Percentiles rank a stretch among this genome's conserved stretches.
These are phyloP conservation scores for Sabatieria punctata DNA, from an alignment of 2,888 invertebrate species.

Conservation along the genomic window DNA sequence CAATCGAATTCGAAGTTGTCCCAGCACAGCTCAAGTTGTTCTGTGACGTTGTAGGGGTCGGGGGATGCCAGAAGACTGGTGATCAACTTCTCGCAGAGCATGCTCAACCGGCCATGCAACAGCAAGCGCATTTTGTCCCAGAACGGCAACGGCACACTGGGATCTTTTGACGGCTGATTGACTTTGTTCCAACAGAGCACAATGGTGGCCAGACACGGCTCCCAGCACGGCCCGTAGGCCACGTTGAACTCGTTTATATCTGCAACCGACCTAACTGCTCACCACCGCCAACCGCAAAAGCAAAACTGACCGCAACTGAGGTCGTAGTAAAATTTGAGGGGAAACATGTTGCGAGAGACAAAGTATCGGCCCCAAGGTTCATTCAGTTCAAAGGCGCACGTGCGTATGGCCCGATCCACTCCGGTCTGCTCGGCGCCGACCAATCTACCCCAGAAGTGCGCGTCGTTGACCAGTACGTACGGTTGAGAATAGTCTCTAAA, in stretches of 20 bases:
- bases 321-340: conserved; percentile 93
- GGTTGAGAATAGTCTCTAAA: conserved; percentile 89
- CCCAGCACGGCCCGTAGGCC: conserved; percentile 98
- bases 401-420: conserved; percentile 14
- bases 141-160: conserved; percentile 77
- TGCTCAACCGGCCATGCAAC: conserved; percentile 75
- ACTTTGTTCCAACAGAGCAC: conserved; percentile 30
- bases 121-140: conserved; percentile 91
- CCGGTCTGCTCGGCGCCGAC: conserved; percentile 42
- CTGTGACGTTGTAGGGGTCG: conserved; percentile 95
- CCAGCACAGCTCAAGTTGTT: conserved; percentile 97
- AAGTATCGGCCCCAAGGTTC: conserved; percentile 61
- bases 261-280: conserved; percentile 8
- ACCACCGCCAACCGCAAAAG: no score
- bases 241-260: conserved; percentile 50
- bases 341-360: conserved; percentile 73
- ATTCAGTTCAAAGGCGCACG: conserved; percentile 50
- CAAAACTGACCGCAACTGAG: conserved; percentile 58
- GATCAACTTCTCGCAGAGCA: conserved; percentile 61
- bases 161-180: conserved; percentile 56
- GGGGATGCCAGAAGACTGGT: conserved; percentile 79
- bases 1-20: conserved; percentile 78
- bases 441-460: conserved; percentile 71
- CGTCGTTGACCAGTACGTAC: conserved; percentile 59
- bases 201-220: conserved; percentile 63